phyloP scores from a whole-genome alignment of 2,888 invertebrate genomes.

The Cephus spinipes region DNA sequence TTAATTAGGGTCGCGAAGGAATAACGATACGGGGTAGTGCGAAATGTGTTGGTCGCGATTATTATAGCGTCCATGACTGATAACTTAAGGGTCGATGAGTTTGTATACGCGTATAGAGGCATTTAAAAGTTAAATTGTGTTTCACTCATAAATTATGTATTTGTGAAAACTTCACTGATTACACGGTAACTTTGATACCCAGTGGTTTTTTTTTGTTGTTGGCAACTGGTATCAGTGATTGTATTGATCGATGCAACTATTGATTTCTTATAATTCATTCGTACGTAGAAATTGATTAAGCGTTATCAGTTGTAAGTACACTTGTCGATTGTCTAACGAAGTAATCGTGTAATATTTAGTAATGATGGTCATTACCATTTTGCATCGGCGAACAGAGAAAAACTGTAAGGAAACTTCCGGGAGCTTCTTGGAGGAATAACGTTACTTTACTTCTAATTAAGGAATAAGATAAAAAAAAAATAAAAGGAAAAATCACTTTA shows the following conservation, averaged over 20 bases:
- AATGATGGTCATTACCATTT: neutral
- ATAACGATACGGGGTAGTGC: constrained; percentile 30
- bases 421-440: neutral
- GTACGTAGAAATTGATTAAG: neutral
- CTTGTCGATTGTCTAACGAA: neutral
- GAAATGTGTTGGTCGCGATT: constrained; percentile 45
- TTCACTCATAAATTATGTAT: constrained; percentile 51
- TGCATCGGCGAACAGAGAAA: neutral
- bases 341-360: neutral
- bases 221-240: neutral
- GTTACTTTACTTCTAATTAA: neutral
- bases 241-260: neutral
- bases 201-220: neutral
- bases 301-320: neutral
- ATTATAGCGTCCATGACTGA: constrained; percentile 39
- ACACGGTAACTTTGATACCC: neutral
- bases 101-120: constrained; percentile 24
- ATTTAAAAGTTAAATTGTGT: constrained; percentile 54
- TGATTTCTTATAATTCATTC: neutral
- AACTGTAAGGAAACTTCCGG: neutral
- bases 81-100: constrained; percentile 43
- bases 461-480: neutral
- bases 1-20: neutral
- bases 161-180: constrained; percentile 26
- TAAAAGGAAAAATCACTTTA: neutral